Conservation (phyloP, 2,797 vertebrate genomes). For the Allobates femoralis region DNA sequence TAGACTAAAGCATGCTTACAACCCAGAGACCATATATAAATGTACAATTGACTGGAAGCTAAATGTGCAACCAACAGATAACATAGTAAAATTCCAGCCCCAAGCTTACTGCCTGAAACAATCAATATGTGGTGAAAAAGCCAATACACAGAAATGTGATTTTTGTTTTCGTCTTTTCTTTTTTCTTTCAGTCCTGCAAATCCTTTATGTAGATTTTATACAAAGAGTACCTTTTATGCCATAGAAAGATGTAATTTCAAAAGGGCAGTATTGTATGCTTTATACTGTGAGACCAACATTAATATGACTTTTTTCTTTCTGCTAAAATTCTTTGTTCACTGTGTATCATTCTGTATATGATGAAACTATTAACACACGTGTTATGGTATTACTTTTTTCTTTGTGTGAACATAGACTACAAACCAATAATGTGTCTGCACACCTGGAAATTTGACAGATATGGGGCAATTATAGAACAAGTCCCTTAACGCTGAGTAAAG, state of each 20-base stretch:
- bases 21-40: background rate
- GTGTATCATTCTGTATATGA: background rate
- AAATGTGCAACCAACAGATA: conserved; percentile 25
- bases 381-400: too few relatives aligned
- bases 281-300: background rate
- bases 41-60: background rate
- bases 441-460: background rate
- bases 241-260: conserved; percentile 15
- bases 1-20: background rate
- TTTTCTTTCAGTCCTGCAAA: background rate
- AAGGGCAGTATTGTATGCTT: conserved; percentile 8
- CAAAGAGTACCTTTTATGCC: background rate
- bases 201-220: background rate
- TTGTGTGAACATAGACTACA: background rate
- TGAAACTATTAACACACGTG: background rate
- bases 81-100: background rate
- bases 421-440: background rate
- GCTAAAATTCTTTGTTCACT: background rate
- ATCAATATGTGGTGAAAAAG: conserved; percentile 9
- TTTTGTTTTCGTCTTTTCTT: background rate
- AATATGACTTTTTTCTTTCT: background rate
- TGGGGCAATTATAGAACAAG: background rate
- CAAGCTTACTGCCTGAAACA: background rate
- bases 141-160: background rate
- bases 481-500: background rate